These are phyloP conservation scores for Fregetta grallaria DNA, from an alignment of 2,113 vertebrate genomes.

Conservation along the genomic window DNA sequence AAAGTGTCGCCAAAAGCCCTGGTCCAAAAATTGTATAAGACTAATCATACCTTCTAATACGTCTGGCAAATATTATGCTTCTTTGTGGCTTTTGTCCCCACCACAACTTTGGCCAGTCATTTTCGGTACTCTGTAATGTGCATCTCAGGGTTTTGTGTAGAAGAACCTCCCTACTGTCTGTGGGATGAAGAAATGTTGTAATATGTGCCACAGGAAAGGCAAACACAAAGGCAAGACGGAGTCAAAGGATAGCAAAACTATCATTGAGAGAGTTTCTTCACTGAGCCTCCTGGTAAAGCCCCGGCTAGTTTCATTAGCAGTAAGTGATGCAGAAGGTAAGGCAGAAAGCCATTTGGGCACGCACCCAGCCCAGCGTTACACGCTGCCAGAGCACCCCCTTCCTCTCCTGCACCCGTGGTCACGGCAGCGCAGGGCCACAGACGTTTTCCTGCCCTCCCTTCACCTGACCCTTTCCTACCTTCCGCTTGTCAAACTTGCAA, in stretches of 20 bases:
- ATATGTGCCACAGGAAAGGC: neutral
- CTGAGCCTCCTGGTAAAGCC: neutral
- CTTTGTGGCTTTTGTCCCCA: neutral
- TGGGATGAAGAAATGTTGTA: neutral
- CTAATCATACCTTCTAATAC: neutral
- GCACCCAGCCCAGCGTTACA: fast-evolving
- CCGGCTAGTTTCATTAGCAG: neutral
- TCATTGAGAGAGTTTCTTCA: neutral
- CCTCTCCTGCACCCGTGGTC: neutral
- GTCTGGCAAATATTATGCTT: neutral
- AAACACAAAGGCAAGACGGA: neutral
- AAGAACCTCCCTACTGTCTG: neutral
- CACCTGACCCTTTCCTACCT: neutral
- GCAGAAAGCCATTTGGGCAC: neutral
- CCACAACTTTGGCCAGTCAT: neutral
- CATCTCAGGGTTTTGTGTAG: neutral
- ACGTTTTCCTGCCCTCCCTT: neutral
- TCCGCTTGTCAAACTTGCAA: neutral
- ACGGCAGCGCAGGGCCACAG: neutral
- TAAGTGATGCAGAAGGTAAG: neutral
- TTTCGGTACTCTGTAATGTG: neutral
- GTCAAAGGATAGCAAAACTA: neutral
- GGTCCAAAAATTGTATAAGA: neutral
- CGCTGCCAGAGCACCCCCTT: neutral
- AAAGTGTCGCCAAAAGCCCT: fast-evolving